Conservation (phyloP, 1,140 invertebrate species). For the Aradophagus sp. region DNA sequence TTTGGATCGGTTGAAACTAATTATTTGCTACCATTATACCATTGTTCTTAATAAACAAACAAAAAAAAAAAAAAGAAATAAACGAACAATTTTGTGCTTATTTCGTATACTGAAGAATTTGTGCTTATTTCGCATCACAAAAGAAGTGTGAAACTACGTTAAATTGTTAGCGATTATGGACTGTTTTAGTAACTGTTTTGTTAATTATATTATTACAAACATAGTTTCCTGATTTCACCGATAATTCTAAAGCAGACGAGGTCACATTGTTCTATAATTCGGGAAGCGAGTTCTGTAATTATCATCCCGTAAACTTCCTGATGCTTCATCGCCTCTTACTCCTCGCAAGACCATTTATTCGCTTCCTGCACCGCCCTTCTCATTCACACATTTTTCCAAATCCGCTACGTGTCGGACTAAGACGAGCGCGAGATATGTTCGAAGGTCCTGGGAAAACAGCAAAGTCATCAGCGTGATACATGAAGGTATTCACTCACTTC, state of each 20-base stretch:
- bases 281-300: constrained; percentile 26
- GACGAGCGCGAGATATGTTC: constrained; percentile 18
- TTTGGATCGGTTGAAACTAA: too few species aligned
- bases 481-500: constrained; percentile 4
- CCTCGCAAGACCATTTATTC: constrained; percentile 36
- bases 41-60: too few species aligned
- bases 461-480: constrained; percentile 36
- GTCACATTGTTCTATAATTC: constrained; percentile 10
- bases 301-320: constrained; percentile 18
- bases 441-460: constrained; percentile 56
- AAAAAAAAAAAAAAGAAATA: too few species aligned
- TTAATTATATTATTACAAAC: too few species aligned
- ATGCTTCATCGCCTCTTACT: constrained; percentile 32
- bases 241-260: constrained; percentile 9
- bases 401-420: constrained; percentile 27
- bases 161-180: too few species aligned
- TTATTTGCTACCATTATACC: too few species aligned
- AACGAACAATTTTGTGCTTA: too few species aligned
- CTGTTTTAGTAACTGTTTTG: too few species aligned
- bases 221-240: too few species aligned
- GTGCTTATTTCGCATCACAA: too few species aligned
- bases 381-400: constrained; percentile 37
- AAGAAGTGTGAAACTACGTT: too few species aligned
- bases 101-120: too few species aligned
- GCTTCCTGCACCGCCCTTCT: constrained; percentile 54